Percentiles rank a stretch among this genome's conserved stretches.
Evolutionary conservation across 2,113 vertebrate genomes (phyloP).

Genomic region (Girardinichthys multiradiatus): DNA sequence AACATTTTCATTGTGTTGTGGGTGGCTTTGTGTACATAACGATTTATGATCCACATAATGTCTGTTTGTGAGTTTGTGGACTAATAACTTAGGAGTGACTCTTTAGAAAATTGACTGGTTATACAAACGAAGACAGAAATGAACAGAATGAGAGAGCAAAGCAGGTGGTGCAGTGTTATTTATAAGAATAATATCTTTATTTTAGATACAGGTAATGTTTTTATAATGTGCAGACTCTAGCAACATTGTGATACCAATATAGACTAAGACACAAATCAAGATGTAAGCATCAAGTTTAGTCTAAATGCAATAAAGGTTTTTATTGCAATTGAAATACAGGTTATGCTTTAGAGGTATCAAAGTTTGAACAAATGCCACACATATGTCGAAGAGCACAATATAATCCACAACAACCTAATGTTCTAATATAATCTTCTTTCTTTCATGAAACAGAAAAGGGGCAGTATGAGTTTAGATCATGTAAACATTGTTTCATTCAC

Average conservation of each 20-base stretch:
- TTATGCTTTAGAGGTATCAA: slow-evolving; percentile 13
- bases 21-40: slow-evolving; percentile 28
- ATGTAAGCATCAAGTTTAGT: neutral
- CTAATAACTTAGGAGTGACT: slow-evolving; percentile 36
- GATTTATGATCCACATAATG: slow-evolving; percentile 34
- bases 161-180: slow-evolving; percentile 3
- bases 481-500: too few species aligned
- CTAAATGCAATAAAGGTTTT: slow-evolving; percentile 23
- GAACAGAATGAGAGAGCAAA: slow-evolving; percentile 26
- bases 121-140: slow-evolving; percentile 18
- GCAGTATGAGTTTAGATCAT: too few species aligned
- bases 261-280: slow-evolving; percentile 20
- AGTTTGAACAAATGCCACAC: too few species aligned
- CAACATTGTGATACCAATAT: neutral
- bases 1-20: slow-evolving; percentile 54
- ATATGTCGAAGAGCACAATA: too few species aligned
- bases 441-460: too few species aligned
- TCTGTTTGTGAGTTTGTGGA: slow-evolving; percentile 55
- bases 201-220: slow-evolving; percentile 13
- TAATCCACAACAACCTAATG: too few species aligned
- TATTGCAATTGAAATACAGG: slow-evolving; percentile 32
- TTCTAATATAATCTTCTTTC: too few species aligned
- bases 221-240: slow-evolving; percentile 32
- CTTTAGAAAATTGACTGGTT: too few species aligned
- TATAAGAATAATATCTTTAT: neutral